Evolutionary conservation across 2,797 vertebrate genomes (phyloP).

Genomic region (Poeciliopsis presidionis): DNA sequence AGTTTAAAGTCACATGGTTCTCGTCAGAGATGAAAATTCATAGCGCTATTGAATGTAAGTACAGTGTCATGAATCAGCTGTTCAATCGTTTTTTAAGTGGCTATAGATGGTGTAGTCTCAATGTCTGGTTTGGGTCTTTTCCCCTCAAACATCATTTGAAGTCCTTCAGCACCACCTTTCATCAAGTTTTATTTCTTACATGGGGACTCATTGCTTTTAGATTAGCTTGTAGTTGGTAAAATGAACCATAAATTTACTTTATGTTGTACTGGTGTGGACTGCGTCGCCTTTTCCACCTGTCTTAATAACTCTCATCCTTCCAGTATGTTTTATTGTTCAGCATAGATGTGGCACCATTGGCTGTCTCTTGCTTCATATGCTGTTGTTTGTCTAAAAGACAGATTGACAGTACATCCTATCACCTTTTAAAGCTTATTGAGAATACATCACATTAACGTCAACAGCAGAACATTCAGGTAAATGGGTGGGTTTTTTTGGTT

Average conservation of each 20-base stretch:
- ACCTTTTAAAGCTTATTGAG: conserved; percentile 3
- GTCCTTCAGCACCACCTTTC: conserved; percentile 42
- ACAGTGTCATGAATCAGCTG: conserved; percentile 47
- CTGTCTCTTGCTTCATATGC: conserved; percentile 39
- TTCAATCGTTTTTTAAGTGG: conserved; percentile 50
- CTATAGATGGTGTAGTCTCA: conserved; percentile 3
- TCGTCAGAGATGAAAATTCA: conserved; percentile 27
- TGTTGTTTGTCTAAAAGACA: conserved; percentile 55
- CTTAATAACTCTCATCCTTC: conserved; percentile 52
- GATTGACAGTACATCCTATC: neutral
- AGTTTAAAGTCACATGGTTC: conserved; percentile 12
- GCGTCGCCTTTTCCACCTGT: conserved; percentile 35
- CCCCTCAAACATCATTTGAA: conserved; percentile 34
- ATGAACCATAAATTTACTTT: conserved; percentile 61
- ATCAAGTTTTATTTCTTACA: conserved; percentile 60
- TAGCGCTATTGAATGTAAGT: conserved; percentile 31
- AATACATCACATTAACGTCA: neutral
- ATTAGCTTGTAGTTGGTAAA: conserved; percentile 63
- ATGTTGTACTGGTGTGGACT: conserved; percentile 52
- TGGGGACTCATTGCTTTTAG: conserved; percentile 59
- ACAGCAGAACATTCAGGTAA: neutral
- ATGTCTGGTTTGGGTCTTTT: conserved; percentile 16
- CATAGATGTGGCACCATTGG: conserved; percentile 35
- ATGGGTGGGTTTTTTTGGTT: neutral
- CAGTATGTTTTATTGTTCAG: conserved; percentile 52